Conservation (phyloP, 2,113 vertebrate species). For the Marcusenius ussheri region DNA sequence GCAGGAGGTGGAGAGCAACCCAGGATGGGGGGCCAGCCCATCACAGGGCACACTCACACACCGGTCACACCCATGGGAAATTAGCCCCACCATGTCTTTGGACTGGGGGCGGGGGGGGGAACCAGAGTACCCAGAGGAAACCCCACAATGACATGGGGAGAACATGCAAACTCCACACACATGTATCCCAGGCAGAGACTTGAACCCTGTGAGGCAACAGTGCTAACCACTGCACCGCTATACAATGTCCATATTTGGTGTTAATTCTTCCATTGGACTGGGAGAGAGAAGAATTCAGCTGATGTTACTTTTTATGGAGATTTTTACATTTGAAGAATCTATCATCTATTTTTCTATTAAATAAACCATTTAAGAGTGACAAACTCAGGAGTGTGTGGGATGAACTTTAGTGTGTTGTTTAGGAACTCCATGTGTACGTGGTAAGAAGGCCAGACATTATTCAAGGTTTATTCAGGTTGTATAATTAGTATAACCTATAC, state of each 20-base stretch:
- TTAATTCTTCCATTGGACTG: background rate
- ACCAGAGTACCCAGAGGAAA: too few relatives aligned
- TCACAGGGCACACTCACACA: too few relatives aligned
- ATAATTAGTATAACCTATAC: background rate
- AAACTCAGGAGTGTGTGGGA: background rate
- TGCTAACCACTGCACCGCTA: too few relatives aligned
- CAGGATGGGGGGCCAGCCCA: too few relatives aligned
- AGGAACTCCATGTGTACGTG: background rate
- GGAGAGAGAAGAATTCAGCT: background rate
- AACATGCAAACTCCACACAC: too few relatives aligned
- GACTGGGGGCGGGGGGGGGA: too few relatives aligned
- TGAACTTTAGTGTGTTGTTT: background rate
- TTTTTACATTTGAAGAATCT: slow-evolving; percentile 27
- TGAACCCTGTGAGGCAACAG: too few relatives aligned
- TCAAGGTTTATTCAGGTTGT: background rate
- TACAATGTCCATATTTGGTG: background rate
- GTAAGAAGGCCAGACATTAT: background rate
- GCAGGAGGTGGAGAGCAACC: too few relatives aligned
- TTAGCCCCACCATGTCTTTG: too few relatives aligned
- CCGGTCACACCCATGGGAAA: too few relatives aligned
- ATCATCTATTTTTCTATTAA: slow-evolving; percentile 50
- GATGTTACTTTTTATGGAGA: slow-evolving; percentile 26
- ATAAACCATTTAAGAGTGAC: slow-evolving; percentile 38
- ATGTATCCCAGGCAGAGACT: too few relatives aligned
- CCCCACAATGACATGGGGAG: too few relatives aligned